Base-by-base conservation (phyloP, 1,140 invertebrate genomes). In the Charaxes varanes region DNA sequence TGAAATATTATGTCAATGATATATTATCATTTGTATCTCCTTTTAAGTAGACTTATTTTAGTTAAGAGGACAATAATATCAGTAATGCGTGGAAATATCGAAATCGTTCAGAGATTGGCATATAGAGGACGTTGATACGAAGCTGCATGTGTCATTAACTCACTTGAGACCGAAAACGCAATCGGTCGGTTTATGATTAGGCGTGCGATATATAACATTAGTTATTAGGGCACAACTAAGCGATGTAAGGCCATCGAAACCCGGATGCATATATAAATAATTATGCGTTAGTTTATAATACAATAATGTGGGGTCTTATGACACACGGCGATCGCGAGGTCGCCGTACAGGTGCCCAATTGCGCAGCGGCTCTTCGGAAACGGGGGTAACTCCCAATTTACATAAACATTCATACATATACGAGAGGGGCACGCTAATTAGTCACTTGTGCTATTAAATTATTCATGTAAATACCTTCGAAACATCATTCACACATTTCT, bases 181-280 rank as follows among this genome's bases (percentile, higher is more conserved):
- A n/a, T n/a, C n/a, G n/a, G n/a, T n/a, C n/a, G n/a, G n/a, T n/a
- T n/a, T n/a, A n/a, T n/a, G n/a, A n/a, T n/a, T n/a, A n/a, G n/a
- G n/a, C n/a, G n/a, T n/a, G n/a, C 6, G 22, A 23, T 23, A 23
- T 23, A 23, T n/a, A n/a, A 5, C 3, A 23, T 23, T 3, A 2
- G 6, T 8, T 5, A n/a, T 23, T 23, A n/a, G n/a, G n/a, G n/a
- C n/a, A n/a, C n/a, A n/a, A n/a, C 50, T 57, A 62, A 59, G 62
- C 41, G 38, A 47, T 38, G 41, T 50, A 58, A 62, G 47, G 47
- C 47, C 41, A 53, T 31, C 54, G 55, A 41, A 54, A 63, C 57
- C 51, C 60, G 69, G 53, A 63, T 60, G 53, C 59, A 65, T 67
- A 62, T 49, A 67, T 65, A 63, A 56, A 52, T 50, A 51, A 22